phyloP scores from a whole-genome alignment of 1,140 invertebrate species.

The Penaeus indicus region DNA sequence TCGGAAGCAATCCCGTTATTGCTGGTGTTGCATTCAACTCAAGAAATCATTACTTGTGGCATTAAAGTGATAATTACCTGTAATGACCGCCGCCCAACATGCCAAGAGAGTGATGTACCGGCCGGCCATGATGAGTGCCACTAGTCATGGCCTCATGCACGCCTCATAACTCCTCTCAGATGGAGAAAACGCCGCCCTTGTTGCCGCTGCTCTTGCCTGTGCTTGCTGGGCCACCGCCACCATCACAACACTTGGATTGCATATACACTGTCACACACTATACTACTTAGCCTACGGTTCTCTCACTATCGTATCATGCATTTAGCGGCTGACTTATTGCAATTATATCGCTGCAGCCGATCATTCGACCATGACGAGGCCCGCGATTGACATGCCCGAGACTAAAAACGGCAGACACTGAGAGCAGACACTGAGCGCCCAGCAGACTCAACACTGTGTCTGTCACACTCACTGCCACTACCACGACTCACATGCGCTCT shows the following conservation, averaged over 20 bases:
- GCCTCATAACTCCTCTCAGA: constrained; percentile 4
- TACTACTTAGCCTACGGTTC: constrained; percentile 26
- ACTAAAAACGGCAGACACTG: neutral
- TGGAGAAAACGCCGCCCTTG: constrained; percentile 34
- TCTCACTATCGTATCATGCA: constrained; percentile 35
- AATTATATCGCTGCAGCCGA: constrained; percentile 49
- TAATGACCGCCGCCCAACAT: constrained; percentile 26
- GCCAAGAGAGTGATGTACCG: constrained; percentile 40
- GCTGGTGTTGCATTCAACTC: neutral
- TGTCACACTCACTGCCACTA: constrained; percentile 47
- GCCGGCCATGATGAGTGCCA: constrained; percentile 35
- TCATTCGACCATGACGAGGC: constrained; percentile 20
- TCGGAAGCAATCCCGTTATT: too few species aligned
- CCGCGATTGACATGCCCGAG: constrained; percentile 37
- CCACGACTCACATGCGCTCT: neutral
- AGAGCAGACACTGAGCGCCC: constrained; percentile 16
- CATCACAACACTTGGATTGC: constrained; percentile 47
- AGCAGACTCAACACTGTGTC: constrained; percentile 51
- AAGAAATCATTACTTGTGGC: neutral
- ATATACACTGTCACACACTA: constrained; percentile 16
- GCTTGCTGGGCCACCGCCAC: constrained; percentile 50
- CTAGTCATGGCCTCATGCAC: constrained; percentile 52
- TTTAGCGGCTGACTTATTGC: constrained; percentile 34
- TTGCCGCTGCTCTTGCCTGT: constrained; percentile 9
- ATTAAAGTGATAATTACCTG: neutral